Evolutionary conservation across 2,888 invertebrate genomes (phyloP).

Genomic region (Sepioteuthis lessoniana): DNA sequence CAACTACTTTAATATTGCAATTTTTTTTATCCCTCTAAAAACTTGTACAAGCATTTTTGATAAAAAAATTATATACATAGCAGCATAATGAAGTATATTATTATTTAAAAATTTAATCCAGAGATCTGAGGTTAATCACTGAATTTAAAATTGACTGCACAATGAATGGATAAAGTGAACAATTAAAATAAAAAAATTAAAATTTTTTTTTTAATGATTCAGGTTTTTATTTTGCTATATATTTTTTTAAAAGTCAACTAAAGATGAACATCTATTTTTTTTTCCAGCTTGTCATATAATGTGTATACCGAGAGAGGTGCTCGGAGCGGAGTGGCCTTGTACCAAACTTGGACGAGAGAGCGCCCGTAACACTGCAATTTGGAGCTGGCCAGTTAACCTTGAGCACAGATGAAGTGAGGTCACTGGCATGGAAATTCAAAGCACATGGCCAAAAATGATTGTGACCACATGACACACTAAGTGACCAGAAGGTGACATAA

Average conservation of each 20-base stretch:
- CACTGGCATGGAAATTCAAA: too few relatives aligned
- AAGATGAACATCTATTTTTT: constrained; percentile 10
- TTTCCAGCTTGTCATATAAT: too few relatives aligned
- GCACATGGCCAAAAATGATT: too few relatives aligned
- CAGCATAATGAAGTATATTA: neutral
- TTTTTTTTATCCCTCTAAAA: neutral
- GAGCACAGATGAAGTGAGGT: too few relatives aligned
- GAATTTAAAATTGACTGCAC: neutral
- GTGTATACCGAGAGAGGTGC: too few relatives aligned
- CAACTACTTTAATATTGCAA: neutral
- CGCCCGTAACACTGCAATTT: too few relatives aligned
- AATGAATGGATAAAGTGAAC: neutral
- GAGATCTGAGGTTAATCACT: neutral
- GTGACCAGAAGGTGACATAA: too few relatives aligned
- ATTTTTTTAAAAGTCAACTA: neutral
- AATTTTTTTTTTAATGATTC: too few relatives aligned
- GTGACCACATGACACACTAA: too few relatives aligned
- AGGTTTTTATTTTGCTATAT: neutral
- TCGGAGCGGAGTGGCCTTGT: too few relatives aligned
- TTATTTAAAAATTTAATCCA: neutral
- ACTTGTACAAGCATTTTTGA: neutral
- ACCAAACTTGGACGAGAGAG: too few relatives aligned
- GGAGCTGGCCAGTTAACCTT: too few relatives aligned
- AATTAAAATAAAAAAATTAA: neutral
- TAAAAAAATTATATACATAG: neutral